phyloP scores from a whole-genome alignment of 2,797 vertebrate species.

The Girardinus metallicus region DNA sequence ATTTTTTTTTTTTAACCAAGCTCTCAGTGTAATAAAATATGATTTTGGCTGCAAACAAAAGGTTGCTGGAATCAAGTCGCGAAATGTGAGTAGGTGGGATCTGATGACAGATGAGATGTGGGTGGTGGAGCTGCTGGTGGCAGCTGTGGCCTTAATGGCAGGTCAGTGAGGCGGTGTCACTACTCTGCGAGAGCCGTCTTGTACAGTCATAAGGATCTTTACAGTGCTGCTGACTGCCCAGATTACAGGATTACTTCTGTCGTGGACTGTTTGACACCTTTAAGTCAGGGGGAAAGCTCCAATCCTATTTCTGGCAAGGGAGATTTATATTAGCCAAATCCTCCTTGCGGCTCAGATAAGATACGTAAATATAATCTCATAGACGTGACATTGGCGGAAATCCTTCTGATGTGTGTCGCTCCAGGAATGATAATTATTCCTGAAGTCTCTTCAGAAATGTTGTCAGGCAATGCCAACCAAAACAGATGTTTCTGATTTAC shows the following conservation, averaged over 20 bases:
- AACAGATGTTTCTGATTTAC: constrained; percentile 33
- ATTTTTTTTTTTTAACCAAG: not conserved
- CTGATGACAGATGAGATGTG: constrained; percentile 47
- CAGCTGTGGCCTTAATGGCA: constrained; percentile 46
- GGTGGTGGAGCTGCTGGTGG: constrained; percentile 47
- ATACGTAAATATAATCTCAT: constrained; percentile 38
- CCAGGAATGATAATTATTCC: constrained; percentile 46
- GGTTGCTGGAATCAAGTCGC: constrained; percentile 29
- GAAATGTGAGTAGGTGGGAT: constrained; percentile 44
- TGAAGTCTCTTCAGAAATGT: constrained; percentile 20
- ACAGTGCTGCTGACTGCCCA: constrained; percentile 57
- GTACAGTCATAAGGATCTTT: constrained; percentile 39
- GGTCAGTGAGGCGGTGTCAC: constrained; percentile 21
- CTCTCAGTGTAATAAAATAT: not conserved
- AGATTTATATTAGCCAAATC: constrained; percentile 64
- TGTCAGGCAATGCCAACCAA: constrained; percentile 3
- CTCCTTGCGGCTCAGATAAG: constrained; percentile 44
- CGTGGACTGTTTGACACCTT: constrained; percentile 60
- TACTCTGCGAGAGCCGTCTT: constrained; percentile 2
- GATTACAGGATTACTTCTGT: constrained; percentile 67
- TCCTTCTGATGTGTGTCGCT: constrained; percentile 29
- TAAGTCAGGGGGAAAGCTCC: constrained; percentile 51
- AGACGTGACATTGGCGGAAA: constrained; percentile 27
- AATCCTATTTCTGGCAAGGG: constrained; percentile 48
- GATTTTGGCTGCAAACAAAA: constrained; percentile 38